These are phyloP conservation scores for Otolemur crassicaudatus DNA, from an alignment of 2,797 vertebrate species.

Conservation along the genomic window DNA sequence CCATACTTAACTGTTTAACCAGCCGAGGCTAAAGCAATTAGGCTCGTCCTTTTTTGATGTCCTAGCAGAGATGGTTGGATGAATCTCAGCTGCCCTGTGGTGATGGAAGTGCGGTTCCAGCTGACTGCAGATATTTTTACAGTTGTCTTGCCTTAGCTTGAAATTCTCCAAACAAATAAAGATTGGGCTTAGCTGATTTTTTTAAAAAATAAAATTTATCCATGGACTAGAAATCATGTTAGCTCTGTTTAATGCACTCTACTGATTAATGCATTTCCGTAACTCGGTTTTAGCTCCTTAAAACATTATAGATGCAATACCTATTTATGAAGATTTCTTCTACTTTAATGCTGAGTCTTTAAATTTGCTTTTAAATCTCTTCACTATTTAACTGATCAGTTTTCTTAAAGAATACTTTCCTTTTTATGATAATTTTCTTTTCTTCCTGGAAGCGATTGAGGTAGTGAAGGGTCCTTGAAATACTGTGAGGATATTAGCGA, in stretches of 20 bases:
- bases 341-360: slow-evolving; percentile 50
- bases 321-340: slow-evolving; percentile 60
- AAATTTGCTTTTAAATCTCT: slow-evolving; percentile 71
- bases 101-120: slow-evolving; percentile 43
- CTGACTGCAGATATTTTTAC: slow-evolving; percentile 61
- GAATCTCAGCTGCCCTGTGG: background rate
- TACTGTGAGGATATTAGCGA: slow-evolving; percentile 60
- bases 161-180: slow-evolving; percentile 62
- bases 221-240: background rate
- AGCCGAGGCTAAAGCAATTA: slow-evolving; percentile 36
- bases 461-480: slow-evolving; percentile 70
- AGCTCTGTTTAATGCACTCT: slow-evolving; percentile 63
- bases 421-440: slow-evolving; percentile 65
- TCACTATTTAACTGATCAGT: slow-evolving; percentile 54
- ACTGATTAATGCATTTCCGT: slow-evolving; percentile 66
- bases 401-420: slow-evolving; percentile 63
- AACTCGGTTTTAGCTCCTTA: slow-evolving; percentile 61
- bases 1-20: slow-evolving; percentile 15
- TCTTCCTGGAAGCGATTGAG: slow-evolving; percentile 68
- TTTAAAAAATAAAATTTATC: background rate
- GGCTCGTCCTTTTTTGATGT: background rate
- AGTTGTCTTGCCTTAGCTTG: background rate
- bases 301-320: slow-evolving; percentile 68
- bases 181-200: background rate
- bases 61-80: slow-evolving; percentile 18